Percentiles rank a stretch among this genome's conserved stretches.
Conservation (phyloP, 2,888 invertebrate genomes). For the Stramonita haemastoma region DNA sequence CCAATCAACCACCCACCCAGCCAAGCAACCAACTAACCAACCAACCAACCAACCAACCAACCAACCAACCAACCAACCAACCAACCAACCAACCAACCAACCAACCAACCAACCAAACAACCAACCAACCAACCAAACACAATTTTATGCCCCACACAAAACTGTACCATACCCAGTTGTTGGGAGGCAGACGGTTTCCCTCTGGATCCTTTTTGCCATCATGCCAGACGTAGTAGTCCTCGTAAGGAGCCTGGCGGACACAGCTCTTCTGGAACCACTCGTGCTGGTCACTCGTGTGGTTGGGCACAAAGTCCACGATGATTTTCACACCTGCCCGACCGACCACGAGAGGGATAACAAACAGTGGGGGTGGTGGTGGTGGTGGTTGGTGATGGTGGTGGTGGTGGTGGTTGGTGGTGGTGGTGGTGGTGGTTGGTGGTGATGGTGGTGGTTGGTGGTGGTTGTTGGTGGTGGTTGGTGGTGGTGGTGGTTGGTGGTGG, state of each 20-base stretch:
- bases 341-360: not conserved
- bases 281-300: slow-evolving; percentile 81
- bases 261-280: slow-evolving; percentile 85
- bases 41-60: not conserved
- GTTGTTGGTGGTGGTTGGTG: not conserved
- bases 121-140: not conserved
- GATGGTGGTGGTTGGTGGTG: not conserved
- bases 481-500: not conserved
- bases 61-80: not conserved
- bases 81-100: not conserved
- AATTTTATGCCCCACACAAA: not conserved
- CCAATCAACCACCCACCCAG: not conserved
- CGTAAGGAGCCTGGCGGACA: slow-evolving; percentile 81
- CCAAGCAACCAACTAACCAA: not conserved
- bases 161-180: slow-evolving; percentile 68
- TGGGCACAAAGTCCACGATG: slow-evolving; percentile 86
- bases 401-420: not conserved
- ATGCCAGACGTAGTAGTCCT: slow-evolving; percentile 89
- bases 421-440: slow-evolving; percentile 8
- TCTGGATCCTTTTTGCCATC: slow-evolving; percentile 75
- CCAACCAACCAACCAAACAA: not conserved
- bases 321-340: slow-evolving; percentile 83
- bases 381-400: not conserved
- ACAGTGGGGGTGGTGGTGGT: not conserved
- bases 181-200: slow-evolving; percentile 65